Conservation (phyloP, 2,888 invertebrate genomes). For the Platycheirus albimanus region DNA sequence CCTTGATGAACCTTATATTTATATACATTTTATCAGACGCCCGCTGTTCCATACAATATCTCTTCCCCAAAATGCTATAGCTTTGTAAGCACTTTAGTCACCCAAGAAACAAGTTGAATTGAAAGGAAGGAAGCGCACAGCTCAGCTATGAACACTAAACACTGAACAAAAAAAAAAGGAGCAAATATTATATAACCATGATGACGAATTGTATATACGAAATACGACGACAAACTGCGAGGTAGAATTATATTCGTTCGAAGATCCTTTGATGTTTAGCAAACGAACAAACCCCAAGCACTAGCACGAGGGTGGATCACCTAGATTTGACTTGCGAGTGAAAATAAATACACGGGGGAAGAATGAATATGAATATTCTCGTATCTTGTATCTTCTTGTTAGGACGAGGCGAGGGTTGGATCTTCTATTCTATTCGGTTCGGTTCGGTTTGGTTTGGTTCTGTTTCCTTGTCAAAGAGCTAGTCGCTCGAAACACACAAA, state of each 20-base stretch:
- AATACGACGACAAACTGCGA: too few species aligned
- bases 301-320: conserved; percentile 66
- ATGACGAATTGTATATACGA: too few species aligned
- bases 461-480: conserved; percentile 22
- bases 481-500: conserved; percentile 11
- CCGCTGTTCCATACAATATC: too few species aligned
- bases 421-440: too few species aligned
- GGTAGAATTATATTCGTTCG: conserved; percentile 29
- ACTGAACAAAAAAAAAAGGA: conserved; percentile 18
- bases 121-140: conserved; percentile 18
- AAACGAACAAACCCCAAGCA: conserved; percentile 31
- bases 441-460: too few species aligned
- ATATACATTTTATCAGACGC: neutral
- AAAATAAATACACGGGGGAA: conserved; percentile 56
- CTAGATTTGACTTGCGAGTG: conserved; percentile 50
- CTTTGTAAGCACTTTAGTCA: conserved; percentile 43
- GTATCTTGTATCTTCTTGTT: too few species aligned
- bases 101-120: conserved; percentile 7
- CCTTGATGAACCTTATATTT: neutral
- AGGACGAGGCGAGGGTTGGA: neutral
- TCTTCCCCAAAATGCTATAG: neutral
- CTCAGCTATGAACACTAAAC: neutral
- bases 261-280: conserved; percentile 58
- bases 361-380: conserved; percentile 30
- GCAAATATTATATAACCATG: conserved; percentile 16